Conservation (phyloP, 2,888 invertebrate genomes). For the Scaptomyza cyrtandrae region DNA sequence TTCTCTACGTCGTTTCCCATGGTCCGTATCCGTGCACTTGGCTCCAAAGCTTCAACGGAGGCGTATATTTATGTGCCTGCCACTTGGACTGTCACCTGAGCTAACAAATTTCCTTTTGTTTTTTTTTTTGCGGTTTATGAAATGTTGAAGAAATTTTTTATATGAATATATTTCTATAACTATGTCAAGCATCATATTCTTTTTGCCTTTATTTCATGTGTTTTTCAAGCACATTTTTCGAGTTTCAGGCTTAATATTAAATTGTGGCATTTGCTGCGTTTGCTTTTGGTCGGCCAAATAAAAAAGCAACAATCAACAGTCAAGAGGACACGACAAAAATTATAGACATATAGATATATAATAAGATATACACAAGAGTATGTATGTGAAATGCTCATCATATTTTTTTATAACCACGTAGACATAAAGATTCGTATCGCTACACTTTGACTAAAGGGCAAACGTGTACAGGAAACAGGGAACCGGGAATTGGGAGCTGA, state of each 20-base stretch:
- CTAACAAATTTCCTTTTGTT: constrained; percentile 19
- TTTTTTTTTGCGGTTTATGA: constrained; percentile 2
- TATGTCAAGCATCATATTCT: no score
- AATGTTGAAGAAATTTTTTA: neutral
- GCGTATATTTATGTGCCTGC: constrained; percentile 46
- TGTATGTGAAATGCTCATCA: constrained; percentile 74
- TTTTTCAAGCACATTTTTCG: neutral
- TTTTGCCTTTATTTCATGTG: neutral
- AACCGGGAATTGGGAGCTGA: constrained; percentile 10
- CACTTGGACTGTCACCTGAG: constrained; percentile 34
- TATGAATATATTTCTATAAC: neutral
- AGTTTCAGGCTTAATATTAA: constrained; percentile 36
- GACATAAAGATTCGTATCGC: constrained; percentile 76
- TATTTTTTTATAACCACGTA: constrained; percentile 81
- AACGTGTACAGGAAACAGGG: constrained; percentile 8
- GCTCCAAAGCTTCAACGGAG: constrained; percentile 19
- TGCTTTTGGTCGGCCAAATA: constrained; percentile 36
- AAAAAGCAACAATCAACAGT: constrained; percentile 65
- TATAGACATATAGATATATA: constrained; percentile 18
- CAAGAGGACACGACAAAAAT: constrained; percentile 31
- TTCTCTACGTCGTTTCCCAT: constrained; percentile 16
- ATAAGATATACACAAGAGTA: neutral
- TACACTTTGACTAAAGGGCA: constrained; percentile 23
- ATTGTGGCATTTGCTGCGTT: constrained; percentile 44
- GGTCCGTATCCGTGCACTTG: constrained; percentile 28